Evolutionary conservation across 2,888 invertebrate genomes (phyloP).

Genomic region (Stictocephala bisonia): DNA sequence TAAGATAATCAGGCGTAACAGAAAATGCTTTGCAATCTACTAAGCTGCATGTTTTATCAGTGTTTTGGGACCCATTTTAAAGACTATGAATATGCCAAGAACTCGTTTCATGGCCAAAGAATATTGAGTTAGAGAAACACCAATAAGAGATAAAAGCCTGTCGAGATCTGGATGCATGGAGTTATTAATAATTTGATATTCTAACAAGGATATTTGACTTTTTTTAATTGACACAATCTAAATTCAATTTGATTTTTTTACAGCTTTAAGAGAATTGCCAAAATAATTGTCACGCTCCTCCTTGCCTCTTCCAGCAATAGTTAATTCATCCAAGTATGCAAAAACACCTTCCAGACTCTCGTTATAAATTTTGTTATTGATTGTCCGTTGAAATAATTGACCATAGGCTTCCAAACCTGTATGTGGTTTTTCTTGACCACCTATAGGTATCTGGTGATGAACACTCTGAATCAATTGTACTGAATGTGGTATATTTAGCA

Average conservation of each 20-base stretch:
- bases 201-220: background rate
- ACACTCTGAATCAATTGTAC: too few relatives aligned
- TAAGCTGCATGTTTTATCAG: background rate
- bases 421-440: too few relatives aligned
- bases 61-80: background rate
- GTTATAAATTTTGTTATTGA: background rate
- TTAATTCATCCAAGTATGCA: constrained; percentile 43
- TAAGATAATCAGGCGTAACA: background rate
- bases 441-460: too few relatives aligned
- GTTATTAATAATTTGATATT: background rate
- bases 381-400: background rate
- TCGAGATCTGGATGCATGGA: constrained; percentile 6
- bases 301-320: constrained; percentile 13
- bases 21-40: too few relatives aligned
- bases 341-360: constrained; percentile 19
- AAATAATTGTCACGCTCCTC: constrained; percentile 1
- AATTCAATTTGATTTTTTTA: background rate
- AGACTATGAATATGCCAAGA: background rate
- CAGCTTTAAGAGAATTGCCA: background rate
- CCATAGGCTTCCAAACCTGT: too few relatives aligned
- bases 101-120: background rate
- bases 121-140: background rate
- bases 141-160: background rate
- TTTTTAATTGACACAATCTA: background rate
- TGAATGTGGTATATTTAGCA: too few relatives aligned